Conservation (phyloP, 2,113 vertebrate species). For the Capreolus pygargus region DNA sequence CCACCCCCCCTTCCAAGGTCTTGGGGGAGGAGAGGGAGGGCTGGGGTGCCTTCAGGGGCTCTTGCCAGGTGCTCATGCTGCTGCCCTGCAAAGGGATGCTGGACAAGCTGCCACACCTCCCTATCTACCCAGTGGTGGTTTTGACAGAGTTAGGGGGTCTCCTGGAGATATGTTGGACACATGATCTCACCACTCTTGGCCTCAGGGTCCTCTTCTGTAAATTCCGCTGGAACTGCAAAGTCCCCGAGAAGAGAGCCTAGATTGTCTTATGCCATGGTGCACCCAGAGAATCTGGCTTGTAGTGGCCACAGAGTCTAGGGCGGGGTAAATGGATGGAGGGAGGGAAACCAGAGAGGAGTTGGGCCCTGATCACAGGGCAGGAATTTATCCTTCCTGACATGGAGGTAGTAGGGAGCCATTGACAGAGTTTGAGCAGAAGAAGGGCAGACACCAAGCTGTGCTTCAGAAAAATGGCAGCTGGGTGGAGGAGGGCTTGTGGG, state of each 20-base stretch:
- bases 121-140: neutral
- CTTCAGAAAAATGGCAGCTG: neutral
- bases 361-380: neutral
- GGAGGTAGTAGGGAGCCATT: neutral
- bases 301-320: neutral
- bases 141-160: neutral
- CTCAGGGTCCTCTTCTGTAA: neutral
- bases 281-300: neutral
- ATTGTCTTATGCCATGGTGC: neutral
- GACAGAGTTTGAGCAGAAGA: neutral
- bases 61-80: neutral
- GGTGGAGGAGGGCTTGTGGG: accelerated
- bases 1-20: neutral
- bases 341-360: neutral
- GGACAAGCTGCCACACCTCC: neutral
- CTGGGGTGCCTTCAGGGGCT: neutral
- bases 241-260: neutral
- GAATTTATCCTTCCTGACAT: neutral
- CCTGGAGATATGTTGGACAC: neutral
- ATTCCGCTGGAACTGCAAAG: neutral
- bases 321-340: neutral
- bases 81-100: neutral
- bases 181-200: accelerated
- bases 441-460: neutral
- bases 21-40: neutral